Percentiles rank a stretch among this genome's conserved stretches.
Evolutionary conservation across 2,888 invertebrate genomes (phyloP).

Genomic region (Myathropa florea): DNA sequence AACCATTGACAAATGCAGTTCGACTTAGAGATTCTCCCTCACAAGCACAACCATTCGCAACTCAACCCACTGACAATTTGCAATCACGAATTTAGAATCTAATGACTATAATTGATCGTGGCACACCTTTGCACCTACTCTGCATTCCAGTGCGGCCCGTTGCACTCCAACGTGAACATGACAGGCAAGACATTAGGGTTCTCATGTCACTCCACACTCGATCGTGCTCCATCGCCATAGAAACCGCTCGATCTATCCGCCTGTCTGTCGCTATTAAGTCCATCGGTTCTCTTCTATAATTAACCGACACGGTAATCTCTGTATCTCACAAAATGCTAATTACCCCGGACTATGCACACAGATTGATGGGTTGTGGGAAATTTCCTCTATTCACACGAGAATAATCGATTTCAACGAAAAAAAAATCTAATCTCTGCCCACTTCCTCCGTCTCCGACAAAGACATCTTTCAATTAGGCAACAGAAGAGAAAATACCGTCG

Average conservation of each 20-base stretch:
- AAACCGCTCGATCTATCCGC: background rate
- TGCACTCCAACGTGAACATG: background rate
- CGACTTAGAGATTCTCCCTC: background rate
- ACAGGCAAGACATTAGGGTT: slow-evolving; percentile 1
- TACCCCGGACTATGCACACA: slow-evolving; percentile 27
- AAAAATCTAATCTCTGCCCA: background rate
- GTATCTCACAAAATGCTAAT: slow-evolving; percentile 18
- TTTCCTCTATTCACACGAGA: slow-evolving; percentile 9
- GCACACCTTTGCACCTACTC: background rate
- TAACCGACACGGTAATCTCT: slow-evolving; percentile 25
- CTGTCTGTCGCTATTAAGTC: slow-evolving; percentile 37
- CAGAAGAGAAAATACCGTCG: background rate
- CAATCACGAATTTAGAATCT: background rate
- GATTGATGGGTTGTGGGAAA: slow-evolving; percentile 31
- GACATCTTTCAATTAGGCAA: background rate
- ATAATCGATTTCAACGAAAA: slow-evolving; percentile 48
- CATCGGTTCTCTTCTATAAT: slow-evolving; percentile 31
- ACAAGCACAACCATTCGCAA: background rate
- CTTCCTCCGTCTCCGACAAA: background rate
- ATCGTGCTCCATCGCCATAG: background rate
- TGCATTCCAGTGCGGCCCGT: background rate
- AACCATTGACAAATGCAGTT: too few species aligned
- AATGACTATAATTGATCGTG: background rate
- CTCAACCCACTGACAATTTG: background rate
- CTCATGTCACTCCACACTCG: slow-evolving; percentile 19